Evolutionary conservation across 2,797 vertebrate genomes (phyloP).

Genomic region (Kryptolebias ocellatus): DNA sequence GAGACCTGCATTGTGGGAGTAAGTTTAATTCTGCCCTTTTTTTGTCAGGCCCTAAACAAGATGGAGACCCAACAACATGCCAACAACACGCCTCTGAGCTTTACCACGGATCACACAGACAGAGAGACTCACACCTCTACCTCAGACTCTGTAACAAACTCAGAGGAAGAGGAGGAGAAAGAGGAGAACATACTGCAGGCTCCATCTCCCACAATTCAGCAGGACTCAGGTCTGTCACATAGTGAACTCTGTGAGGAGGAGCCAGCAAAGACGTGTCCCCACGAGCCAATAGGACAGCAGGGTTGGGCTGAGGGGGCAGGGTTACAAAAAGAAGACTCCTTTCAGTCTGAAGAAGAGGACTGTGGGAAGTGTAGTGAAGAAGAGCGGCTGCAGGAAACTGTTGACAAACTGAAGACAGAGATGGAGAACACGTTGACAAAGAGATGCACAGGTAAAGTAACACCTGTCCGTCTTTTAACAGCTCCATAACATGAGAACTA

Average conservation of each 20-base stretch:
- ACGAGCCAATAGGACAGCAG: slow-evolving; percentile 12
- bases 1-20: background rate
- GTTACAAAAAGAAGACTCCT: background rate
- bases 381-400: slow-evolving; percentile 71
- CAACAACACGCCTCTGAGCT: background rate
- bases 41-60: slow-evolving; percentile 52
- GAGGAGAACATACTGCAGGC: slow-evolving; percentile 28
- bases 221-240: slow-evolving; percentile 6
- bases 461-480: too few relatives aligned
- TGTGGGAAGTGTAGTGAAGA: slow-evolving; percentile 47
- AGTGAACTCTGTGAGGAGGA: slow-evolving; percentile 8
- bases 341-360: slow-evolving; percentile 14
- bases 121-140: background rate
- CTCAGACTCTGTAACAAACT: background rate
- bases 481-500: background rate
- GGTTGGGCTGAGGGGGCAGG: background rate
- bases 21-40: background rate
- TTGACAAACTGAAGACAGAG: slow-evolving; percentile 76
- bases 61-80: slow-evolving; percentile 36
- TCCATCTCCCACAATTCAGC: slow-evolving; percentile 49
- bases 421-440: slow-evolving; percentile 65
- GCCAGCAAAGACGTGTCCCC: background rate
- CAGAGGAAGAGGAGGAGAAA: slow-evolving; percentile 5
- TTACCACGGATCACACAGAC: background rate
- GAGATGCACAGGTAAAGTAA: slow-evolving; percentile 50